These are phyloP conservation scores for Sphinx pinastri DNA, from an alignment of 2,888 invertebrate genomes.

Conservation along the genomic window DNA sequence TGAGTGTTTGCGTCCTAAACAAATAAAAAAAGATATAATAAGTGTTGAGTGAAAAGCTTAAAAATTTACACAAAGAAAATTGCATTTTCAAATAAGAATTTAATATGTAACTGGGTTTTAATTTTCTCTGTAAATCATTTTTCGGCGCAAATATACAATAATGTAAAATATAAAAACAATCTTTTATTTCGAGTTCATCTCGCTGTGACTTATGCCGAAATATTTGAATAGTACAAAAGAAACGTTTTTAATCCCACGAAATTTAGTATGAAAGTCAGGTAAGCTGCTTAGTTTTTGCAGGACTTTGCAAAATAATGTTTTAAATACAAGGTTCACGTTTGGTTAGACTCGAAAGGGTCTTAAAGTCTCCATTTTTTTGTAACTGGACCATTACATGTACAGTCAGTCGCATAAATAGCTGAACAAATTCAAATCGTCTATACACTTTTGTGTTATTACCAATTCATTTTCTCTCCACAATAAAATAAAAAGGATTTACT, in stretches of 20 bases:
- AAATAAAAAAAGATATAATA: too few species aligned
- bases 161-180: conserved; percentile 1
- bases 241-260: conserved; percentile 13
- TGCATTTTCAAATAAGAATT: not conserved
- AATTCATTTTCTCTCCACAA: too few species aligned
- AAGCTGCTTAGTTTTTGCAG: conserved; percentile 23
- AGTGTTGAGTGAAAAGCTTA: too few species aligned
- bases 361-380: not conserved
- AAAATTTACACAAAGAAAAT: not conserved
- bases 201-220: conserved; percentile 11
- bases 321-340: not conserved
- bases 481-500: too few species aligned
- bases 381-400: not conserved
- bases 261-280: conserved; percentile 20
- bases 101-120: not conserved
- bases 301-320: conserved; percentile 20
- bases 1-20: too few species aligned
- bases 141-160: not conserved
- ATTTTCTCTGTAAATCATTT: not conserved
- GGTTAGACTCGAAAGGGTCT: not conserved
- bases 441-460: too few species aligned
- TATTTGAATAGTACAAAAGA: conserved; percentile 9
- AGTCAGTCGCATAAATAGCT: too few species aligned
- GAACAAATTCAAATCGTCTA: too few species aligned
- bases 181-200: conserved; percentile 1